phyloP scores from a whole-genome alignment of 2,797 vertebrate species.

The Paguma larvata region DNA sequence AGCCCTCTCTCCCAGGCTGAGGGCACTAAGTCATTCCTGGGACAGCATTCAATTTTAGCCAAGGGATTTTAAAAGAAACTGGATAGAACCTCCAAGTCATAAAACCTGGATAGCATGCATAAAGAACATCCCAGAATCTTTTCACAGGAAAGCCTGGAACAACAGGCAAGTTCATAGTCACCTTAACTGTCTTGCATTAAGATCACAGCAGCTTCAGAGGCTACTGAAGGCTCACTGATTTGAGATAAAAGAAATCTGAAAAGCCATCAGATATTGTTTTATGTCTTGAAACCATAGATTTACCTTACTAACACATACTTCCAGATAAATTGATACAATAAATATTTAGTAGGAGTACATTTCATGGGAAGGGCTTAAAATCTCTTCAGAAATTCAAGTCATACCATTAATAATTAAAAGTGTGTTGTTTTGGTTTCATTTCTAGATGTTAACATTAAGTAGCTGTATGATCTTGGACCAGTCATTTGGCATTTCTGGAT shows the following conservation, averaged over 20 bases:
- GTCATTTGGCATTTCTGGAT: background rate
- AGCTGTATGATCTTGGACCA: conserved; percentile 25
- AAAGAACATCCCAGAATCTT: conserved; percentile 61
- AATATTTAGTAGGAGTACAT: conserved; percentile 7
- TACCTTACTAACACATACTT: conserved; percentile 41
- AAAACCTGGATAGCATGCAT: conserved; percentile 65
- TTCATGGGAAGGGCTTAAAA: background rate
- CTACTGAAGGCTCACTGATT: conserved; percentile 47
- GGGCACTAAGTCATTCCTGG: conserved; percentile 72
- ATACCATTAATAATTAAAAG: background rate
- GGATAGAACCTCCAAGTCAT: conserved; percentile 67
- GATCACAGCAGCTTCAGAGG: conserved; percentile 1
- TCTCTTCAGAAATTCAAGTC: conserved; percentile 44
- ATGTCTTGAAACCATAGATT: conserved; percentile 18
- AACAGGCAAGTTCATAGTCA: background rate
- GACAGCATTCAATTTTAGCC: conserved; percentile 65
- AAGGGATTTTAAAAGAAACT: conserved; percentile 66
- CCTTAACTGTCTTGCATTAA: conserved; percentile 46
- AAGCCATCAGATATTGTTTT: conserved; percentile 43
- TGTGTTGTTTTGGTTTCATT: background rate
- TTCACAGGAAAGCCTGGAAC: conserved; percentile 32
- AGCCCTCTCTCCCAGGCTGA: conserved; percentile 63
- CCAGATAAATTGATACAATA: conserved; percentile 40
- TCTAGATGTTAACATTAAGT: background rate
- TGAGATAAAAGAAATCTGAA: conserved; percentile 40